Evolutionary conservation across 2,113 vertebrate species (phyloP).

Genomic region (Vanacampus margaritifer): DNA sequence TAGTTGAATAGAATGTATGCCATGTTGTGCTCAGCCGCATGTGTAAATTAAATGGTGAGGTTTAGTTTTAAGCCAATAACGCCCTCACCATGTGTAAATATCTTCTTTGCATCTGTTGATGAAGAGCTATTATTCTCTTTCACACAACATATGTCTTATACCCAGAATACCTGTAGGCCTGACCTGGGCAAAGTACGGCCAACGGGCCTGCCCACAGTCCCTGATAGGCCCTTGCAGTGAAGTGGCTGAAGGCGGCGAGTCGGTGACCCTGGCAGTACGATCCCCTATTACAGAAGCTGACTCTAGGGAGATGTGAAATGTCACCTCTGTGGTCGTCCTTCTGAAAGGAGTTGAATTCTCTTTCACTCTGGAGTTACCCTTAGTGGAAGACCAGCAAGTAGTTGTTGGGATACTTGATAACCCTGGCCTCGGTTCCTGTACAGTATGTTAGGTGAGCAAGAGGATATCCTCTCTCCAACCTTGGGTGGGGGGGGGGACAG

Average conservation of each 20-base stretch:
- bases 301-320: not conserved
- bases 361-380: not conserved
- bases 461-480: not conserved
- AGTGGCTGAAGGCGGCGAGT: not conserved
- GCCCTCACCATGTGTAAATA: conserved; percentile 36
- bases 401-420: not conserved
- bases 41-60: conserved; percentile 39
- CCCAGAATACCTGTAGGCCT: not conserved
- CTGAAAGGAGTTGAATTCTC: not conserved
- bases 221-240: too few species aligned
- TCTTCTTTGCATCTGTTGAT: conserved; percentile 47
- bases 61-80: conserved; percentile 63
- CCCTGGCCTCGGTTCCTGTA: not conserved
- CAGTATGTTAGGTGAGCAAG: not conserved
- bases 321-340: not conserved
- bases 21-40: conserved; percentile 17
- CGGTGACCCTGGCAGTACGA: not conserved
- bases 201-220: too few species aligned
- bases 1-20: conserved; percentile 38
- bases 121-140: conserved; percentile 25
- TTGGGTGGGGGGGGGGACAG: not conserved
- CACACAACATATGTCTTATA: not conserved
- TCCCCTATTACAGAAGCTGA: not conserved
- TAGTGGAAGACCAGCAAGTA: not conserved
- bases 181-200: too few species aligned